phyloP scores from a whole-genome alignment of 2,797 vertebrate genomes.

The Phoxinus dragarum region DNA sequence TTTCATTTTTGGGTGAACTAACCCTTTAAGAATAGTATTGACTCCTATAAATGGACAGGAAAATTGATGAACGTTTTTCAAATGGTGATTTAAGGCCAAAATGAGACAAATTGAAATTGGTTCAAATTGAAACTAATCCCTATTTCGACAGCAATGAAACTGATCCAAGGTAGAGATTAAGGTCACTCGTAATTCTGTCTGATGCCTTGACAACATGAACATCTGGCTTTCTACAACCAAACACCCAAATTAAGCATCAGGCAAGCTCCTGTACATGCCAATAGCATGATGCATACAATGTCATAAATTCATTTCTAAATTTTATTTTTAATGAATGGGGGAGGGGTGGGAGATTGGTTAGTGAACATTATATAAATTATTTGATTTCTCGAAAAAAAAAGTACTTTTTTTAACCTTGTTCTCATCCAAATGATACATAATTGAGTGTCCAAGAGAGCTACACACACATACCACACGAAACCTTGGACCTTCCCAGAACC shows the following conservation, averaged over 20 bases:
- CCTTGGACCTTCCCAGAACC: background rate
- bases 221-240: conserved; percentile 50
- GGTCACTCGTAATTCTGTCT: conserved; percentile 52
- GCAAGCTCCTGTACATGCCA: background rate
- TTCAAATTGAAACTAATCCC: conserved; percentile 29
- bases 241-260: conserved; percentile 2
- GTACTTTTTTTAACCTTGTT: background rate
- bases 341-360: background rate
- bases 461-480: background rate
- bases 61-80: background rate
- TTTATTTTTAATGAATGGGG: background rate
- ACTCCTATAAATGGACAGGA: background rate
- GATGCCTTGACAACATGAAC: conserved; percentile 47
- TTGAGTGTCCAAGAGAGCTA: background rate
- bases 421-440: background rate
- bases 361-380: background rate
- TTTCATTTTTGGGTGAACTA: background rate
- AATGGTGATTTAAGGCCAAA: background rate
- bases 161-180: conserved; percentile 56
- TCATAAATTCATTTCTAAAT: background rate
- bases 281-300: background rate
- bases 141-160: conserved; percentile 29
- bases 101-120: too few relatives aligned
- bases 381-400: background rate
- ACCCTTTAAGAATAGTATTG: background rate